phyloP scores from a whole-genome alignment of 2,797 vertebrate genomes.

The Alfaro cultratus region DNA sequence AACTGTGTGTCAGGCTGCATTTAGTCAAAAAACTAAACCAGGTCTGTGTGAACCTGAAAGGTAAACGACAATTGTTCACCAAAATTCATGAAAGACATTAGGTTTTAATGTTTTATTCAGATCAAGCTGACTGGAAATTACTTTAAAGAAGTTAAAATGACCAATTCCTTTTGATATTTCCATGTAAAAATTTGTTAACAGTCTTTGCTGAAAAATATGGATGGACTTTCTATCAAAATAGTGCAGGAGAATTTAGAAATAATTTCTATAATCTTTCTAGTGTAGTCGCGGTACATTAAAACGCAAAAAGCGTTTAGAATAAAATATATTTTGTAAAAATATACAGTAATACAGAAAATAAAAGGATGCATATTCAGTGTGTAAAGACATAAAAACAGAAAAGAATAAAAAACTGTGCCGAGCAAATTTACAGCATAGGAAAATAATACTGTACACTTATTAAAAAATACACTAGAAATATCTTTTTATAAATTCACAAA shows the following conservation, averaged over 20 bases:
- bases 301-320: too few relatives aligned
- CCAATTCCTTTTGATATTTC: conserved; percentile 1
- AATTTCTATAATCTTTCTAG: background rate
- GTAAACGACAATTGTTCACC: conserved; percentile 16
- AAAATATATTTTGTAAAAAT: too few relatives aligned
- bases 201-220: background rate
- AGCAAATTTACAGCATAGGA: too few relatives aligned
- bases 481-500: too few relatives aligned
- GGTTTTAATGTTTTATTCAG: conserved; percentile 12
- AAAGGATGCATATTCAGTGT: too few relatives aligned
- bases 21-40: conserved; percentile 36
- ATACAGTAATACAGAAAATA: too few relatives aligned
- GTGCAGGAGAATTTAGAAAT: background rate
- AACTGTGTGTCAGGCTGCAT: conserved; percentile 43
- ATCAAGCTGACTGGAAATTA: conserved; percentile 27
- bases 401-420: background rate
- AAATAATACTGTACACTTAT: too few relatives aligned
- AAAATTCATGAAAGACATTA: conserved; percentile 1
- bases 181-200: conserved; percentile 3
- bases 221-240: background rate
- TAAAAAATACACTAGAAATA: too few relatives aligned
- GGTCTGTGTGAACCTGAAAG: conserved; percentile 31
- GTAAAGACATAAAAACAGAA: background rate
- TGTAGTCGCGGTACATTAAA: background rate
- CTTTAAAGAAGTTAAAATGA: background rate